Evolutionary conservation across 2,113 vertebrate genomes (phyloP).

Genomic region (Pica pica): DNA sequence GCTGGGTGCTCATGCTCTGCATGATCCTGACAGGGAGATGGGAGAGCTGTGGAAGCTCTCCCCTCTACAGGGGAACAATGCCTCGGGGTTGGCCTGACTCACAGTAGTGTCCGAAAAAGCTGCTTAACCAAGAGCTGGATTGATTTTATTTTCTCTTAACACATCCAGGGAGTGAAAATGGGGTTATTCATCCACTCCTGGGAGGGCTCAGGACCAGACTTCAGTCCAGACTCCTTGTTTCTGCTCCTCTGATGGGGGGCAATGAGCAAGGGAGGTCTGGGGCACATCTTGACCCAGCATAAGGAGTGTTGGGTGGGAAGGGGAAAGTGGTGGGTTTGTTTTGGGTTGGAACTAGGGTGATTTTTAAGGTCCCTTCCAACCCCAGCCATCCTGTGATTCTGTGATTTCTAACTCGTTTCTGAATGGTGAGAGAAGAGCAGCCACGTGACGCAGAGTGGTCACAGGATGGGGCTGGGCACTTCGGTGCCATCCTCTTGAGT

Average conservation of each 20-base stretch:
- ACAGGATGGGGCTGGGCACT: neutral
- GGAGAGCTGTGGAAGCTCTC: neutral
- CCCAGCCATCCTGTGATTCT: neutral
- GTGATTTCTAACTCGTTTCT: fast-evolving
- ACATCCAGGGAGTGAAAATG: neutral
- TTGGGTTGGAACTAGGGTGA: neutral
- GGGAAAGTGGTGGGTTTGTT: fast-evolving
- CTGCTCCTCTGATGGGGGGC: neutral
- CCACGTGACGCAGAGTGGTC: neutral
- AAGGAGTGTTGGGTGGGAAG: neutral
- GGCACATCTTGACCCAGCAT: fast-evolving
- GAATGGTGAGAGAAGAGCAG: neutral
- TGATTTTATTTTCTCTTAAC: neutral
- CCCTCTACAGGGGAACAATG: neutral
- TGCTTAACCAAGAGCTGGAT: neutral
- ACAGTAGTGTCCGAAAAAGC: fast-evolving
- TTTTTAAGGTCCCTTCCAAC: neutral
- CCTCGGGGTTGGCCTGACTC: neutral
- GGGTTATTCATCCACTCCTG: neutral
- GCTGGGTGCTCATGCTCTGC: fast-evolving
- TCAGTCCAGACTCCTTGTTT: neutral
- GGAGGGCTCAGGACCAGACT: neutral
- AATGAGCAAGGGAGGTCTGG: neutral
- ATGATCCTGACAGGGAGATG: neutral
- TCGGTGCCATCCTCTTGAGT: fast-evolving